phyloP scores from a whole-genome alignment of 2,797 vertebrate species.

The Anniella stebbinsi region DNA sequence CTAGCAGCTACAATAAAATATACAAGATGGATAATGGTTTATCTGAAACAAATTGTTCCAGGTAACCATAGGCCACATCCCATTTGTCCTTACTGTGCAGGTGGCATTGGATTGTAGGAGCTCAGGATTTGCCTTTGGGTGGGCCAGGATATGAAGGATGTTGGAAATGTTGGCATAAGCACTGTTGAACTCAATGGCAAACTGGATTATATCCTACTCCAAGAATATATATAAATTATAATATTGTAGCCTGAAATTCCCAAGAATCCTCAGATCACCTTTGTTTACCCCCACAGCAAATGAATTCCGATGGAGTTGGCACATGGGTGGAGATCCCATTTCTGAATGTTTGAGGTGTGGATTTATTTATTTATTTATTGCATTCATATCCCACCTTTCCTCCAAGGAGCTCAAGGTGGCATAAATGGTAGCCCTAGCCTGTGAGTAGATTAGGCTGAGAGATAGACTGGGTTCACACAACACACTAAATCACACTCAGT shows the following conservation, averaged over 20 bases:
- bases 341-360: not conserved
- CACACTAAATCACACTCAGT: too few species aligned
- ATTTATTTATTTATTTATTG: too few species aligned
- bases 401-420: too few species aligned
- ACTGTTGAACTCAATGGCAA: not conserved
- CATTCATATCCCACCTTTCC: too few species aligned
- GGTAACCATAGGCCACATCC: not conserved
- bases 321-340: not conserved
- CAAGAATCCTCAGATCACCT: not conserved
- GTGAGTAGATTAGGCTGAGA: too few species aligned
- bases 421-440: too few species aligned
- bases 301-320: too few species aligned
- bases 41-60: constrained; percentile 14
- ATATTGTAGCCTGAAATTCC: not conserved
- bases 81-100: constrained; percentile 5
- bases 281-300: not conserved
- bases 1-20: not conserved
- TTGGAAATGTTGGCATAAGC: not conserved
- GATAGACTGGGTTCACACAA: too few species aligned
- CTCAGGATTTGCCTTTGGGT: not conserved
- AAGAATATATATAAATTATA: not conserved
- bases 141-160: not conserved
- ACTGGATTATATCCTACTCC: not conserved
- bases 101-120: not conserved
- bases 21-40: constrained; percentile 11